Conservation (phyloP, 2,113 vertebrate species). For the Lamprotornis superbus region DNA sequence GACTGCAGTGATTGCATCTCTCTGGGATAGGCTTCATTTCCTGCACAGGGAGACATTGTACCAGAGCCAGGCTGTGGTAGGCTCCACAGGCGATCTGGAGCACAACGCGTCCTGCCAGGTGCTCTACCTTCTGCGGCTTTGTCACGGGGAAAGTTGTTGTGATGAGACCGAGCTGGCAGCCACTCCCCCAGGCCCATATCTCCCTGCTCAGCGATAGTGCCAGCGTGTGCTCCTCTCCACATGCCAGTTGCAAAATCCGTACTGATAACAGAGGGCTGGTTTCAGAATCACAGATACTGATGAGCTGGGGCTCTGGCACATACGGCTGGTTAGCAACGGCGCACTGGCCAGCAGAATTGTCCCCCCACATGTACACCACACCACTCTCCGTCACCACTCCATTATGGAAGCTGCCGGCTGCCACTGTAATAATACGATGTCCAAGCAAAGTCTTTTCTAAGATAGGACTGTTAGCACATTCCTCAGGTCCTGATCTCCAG, state of each 20-base stretch:
- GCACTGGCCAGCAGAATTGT: conserved; percentile 91
- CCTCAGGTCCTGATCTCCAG: conserved; percentile 78
- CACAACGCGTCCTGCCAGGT: conserved; percentile 86
- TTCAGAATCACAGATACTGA: conserved; percentile 83
- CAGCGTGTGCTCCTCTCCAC: conserved; percentile 89
- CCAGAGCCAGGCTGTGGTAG: conserved; percentile 89
- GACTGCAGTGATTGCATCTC: conserved; percentile 92
- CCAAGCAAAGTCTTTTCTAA: conserved; percentile 84
- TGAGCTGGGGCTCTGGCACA: conserved; percentile 82
- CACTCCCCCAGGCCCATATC: conserved; percentile 96
- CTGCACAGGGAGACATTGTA: conserved; percentile 83
- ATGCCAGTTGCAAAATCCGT: conserved; percentile 86
- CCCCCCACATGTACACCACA: conserved; percentile 92
- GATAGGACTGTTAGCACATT: conserved; percentile 65
- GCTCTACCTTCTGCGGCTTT: conserved; percentile 90
- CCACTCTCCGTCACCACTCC: conserved; percentile 91
- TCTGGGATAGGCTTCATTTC: conserved; percentile 84
- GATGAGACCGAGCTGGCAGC: conserved; percentile 88
- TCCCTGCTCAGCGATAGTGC: conserved; percentile 86
- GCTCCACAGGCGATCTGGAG: conserved; percentile 93
- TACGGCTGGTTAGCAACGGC: conserved; percentile 76
- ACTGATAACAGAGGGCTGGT: conserved; percentile 73
- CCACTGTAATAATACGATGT: conserved; percentile 82
- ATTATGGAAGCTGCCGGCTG: conserved; percentile 88
- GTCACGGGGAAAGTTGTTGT: conserved; percentile 81